phyloP scores from a whole-genome alignment of 2,888 invertebrate genomes.

The Horisme vitalbata region DNA sequence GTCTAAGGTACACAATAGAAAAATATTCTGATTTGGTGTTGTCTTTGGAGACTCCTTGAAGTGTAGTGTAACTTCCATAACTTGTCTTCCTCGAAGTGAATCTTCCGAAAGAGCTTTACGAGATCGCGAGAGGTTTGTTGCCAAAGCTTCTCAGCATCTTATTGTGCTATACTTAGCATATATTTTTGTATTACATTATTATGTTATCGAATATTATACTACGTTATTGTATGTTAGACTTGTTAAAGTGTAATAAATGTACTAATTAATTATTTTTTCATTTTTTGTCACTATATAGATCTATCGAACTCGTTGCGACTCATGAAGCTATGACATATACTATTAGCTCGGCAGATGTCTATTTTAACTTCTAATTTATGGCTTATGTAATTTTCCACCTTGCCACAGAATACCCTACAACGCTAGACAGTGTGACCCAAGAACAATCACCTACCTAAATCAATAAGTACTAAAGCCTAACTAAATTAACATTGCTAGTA shows the following conservation, averaged over 20 bases:
- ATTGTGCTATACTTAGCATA: conserved; percentile 4
- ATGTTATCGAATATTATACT: conserved; percentile 18
- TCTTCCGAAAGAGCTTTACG: conserved; percentile 26
- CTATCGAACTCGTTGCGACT: no score
- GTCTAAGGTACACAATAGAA: no score
- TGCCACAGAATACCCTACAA: no score
- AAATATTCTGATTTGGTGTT: not conserved
- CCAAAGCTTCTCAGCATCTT: conserved; percentile 26
- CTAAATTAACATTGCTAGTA: conserved; percentile 11
- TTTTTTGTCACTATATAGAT: not conserved
- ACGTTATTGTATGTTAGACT: conserved; percentile 10
- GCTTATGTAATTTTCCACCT: conserved; percentile 4
- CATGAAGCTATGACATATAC: not conserved
- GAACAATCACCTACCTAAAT: conserved; percentile 13
- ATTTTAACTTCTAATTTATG: not conserved
- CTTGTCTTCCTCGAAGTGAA: conserved; percentile 28
- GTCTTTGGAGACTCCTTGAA: not conserved
- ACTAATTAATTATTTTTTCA: not conserved
- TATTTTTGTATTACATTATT: conserved; percentile 10
- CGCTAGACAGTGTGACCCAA: not conserved
- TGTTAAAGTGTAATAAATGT: no score
- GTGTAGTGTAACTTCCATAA: conserved; percentile 8
- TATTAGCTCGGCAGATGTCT: not conserved
- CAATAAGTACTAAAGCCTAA: conserved; percentile 14
- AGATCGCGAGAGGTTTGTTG: conserved; percentile 18